Evolutionary conservation across 1,140 invertebrate species (phyloP).

Genomic region (Periplaneta americana): DNA sequence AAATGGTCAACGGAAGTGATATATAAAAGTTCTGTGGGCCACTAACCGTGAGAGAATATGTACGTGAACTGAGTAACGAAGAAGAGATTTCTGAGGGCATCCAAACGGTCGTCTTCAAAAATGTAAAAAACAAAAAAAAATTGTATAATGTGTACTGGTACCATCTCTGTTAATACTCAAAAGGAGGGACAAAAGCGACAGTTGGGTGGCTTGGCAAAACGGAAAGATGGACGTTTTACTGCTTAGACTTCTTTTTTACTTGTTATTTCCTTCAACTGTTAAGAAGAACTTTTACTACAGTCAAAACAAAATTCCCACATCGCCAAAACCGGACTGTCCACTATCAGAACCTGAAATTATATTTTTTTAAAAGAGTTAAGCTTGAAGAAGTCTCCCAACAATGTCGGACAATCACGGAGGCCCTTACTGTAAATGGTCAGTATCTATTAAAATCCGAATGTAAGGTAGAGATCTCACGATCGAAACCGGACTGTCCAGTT

Average conservation of each 20-base stretch:
- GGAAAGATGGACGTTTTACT: not conserved
- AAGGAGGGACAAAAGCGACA: not conserved
- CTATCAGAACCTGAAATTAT: not conserved
- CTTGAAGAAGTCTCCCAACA: not conserved
- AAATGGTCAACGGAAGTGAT: not conserved
- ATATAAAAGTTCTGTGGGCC: not conserved
- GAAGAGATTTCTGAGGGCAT: not conserved
- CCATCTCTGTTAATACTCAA: not conserved
- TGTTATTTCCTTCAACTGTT: not conserved
- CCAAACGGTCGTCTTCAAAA: not conserved
- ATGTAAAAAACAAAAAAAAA: not conserved
- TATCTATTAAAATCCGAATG: no score
- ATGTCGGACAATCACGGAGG: no score
- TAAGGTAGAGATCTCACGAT: not conserved
- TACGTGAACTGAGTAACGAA: not conserved
- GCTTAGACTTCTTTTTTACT: not conserved
- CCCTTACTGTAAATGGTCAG: not conserved
- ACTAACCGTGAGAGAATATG: not conserved
- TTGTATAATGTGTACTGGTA: not conserved
- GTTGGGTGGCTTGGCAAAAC: not conserved
- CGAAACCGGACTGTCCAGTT: conserved; percentile 5
- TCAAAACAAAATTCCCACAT: not conserved
- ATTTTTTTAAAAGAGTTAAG: not conserved
- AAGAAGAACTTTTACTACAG: no score
- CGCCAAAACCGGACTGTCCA: not conserved